phyloP scores from a whole-genome alignment of 2,888 invertebrate genomes.

The Apamea epomidion region DNA sequence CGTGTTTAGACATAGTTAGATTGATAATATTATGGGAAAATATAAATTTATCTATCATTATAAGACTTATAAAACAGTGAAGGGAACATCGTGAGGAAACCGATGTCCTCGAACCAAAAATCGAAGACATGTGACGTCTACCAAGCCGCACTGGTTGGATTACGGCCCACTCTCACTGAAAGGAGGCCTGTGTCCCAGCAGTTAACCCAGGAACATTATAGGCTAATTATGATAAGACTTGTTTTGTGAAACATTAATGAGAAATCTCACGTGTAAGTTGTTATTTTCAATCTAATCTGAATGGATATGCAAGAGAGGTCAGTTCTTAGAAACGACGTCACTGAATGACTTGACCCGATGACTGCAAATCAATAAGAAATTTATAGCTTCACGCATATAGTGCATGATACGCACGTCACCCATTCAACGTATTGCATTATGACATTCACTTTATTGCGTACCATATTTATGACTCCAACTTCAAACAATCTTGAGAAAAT shows the following conservation, averaged over 20 bases:
- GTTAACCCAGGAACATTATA: no score
- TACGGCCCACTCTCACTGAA: neutral
- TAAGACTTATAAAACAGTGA: conserved; percentile 3
- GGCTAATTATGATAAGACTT: neutral
- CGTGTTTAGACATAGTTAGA: neutral
- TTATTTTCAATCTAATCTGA: conserved; percentile 52
- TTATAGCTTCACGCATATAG: conserved; percentile 59
- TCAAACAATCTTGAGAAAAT: conserved; percentile 13
- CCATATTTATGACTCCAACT: conserved; percentile 16
- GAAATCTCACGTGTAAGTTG: conserved; percentile 1
- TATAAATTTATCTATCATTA: conserved; percentile 5
- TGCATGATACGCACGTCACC: conserved; percentile 67
- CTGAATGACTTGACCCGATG: conserved; percentile 47
- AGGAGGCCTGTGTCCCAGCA: no score
- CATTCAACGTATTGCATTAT: conserved; percentile 55
- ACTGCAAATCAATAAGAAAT: conserved; percentile 62
- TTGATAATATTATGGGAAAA: neutral
- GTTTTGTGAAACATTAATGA: conserved; percentile 22
- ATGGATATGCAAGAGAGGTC: conserved; percentile 62
- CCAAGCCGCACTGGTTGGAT: neutral
- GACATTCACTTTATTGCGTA: conserved; percentile 27
- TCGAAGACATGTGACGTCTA: neutral
- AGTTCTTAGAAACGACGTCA: conserved; percentile 63
- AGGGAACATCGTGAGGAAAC: neutral
- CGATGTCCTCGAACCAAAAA: neutral